Evolutionary conservation across 2,797 vertebrate genomes (phyloP).

Genomic region (Melanotaenia trifasciata): DNA sequence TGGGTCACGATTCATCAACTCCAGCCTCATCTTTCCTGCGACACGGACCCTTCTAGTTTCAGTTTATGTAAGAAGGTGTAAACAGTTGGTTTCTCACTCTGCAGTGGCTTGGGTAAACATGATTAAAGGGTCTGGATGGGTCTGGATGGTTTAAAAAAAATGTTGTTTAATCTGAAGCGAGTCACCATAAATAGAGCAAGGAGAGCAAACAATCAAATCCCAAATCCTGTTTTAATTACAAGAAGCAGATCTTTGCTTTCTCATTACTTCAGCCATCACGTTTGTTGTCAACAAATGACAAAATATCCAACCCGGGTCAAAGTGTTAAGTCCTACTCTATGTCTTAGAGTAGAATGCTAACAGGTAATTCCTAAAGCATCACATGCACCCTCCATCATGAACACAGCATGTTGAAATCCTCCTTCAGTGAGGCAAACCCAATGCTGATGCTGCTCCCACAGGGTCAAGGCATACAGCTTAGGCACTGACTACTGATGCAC

Average conservation of each 20-base stretch:
- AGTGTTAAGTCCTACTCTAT: constrained; percentile 16
- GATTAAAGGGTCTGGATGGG: constrained; percentile 45
- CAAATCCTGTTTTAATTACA: constrained; percentile 52
- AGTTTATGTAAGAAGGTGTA: constrained; percentile 59
- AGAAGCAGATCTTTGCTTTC: constrained; percentile 26
- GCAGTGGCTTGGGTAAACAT: constrained; percentile 32
- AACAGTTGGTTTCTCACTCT: constrained; percentile 51
- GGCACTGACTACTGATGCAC: constrained; percentile 18
- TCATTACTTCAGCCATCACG: constrained; percentile 28
- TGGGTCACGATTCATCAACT: constrained; percentile 53
- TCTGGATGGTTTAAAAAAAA: neutral
- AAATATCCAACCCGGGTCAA: constrained; percentile 17
- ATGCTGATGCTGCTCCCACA: constrained; percentile 15
- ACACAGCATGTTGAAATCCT: constrained; percentile 15
- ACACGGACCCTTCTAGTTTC: constrained; percentile 35
- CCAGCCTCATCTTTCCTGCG: constrained; percentile 36
- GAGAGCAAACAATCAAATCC: constrained; percentile 22
- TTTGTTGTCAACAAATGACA: constrained; percentile 34
- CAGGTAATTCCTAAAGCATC: neutral
- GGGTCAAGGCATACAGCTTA: constrained; percentile 18
- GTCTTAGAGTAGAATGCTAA: constrained; percentile 12
- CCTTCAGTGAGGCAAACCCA: constrained; percentile 22
- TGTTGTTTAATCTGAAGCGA: constrained; percentile 34
- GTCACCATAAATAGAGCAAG: constrained; percentile 32
- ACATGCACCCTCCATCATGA: constrained; percentile 8